Evolutionary conservation across 1,140 invertebrate species (phyloP), one percentile per base, ranked within the genome.

Genomic region (Samia ricini): DNA sequence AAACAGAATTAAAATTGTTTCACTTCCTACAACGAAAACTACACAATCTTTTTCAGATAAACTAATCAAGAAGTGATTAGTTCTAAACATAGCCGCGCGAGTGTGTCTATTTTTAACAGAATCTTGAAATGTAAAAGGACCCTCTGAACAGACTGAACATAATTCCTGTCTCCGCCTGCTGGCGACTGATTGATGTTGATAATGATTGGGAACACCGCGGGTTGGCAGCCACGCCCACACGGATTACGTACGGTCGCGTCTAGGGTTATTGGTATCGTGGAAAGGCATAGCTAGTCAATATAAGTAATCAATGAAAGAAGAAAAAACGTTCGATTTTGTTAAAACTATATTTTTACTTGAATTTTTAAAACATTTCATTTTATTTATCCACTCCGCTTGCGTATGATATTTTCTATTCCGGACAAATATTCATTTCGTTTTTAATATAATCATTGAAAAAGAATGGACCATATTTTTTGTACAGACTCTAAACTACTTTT

Each of bases 231-330:
- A 59, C 60, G 56, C 60, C 64, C 48, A 56, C 60, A 55, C 51
- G 24, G 26, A 42, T 42, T 42, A 55, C 60, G 60, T 60, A 60
- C 54, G 55, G 64, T 61, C 60, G 20, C 56, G 55, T 57, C 23
- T 42, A 61, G 61, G 57, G 33, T 15, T 42, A 48, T 12, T n/a
- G n/a, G n/a, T n/a, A n/a, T n/a, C n/a, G n/a, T n/a, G n/a, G n/a
- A n/a, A n/a, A n/a, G n/a, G n/a, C n/a, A n/a, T n/a, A n/a, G n/a
- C n/a, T n/a, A n/a, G n/a, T n/a, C n/a, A n/a, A n/a, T n/a, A n/a
- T n/a, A n/a, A n/a, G n/a, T n/a, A n/a, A n/a, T n/a, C n/a, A n/a
- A n/a, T n/a, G n/a, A n/a, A n/a, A n/a, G n/a, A n/a, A n/a, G n/a
- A n/a, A n/a, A n/a, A n/a, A n/a, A n/a, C n/a, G n/a, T n/a, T n/a